Evolutionary conservation across 1,140 invertebrate species (phyloP), one percentile per base, ranked within the genome.

Genomic region (Mactra quadrangularis): DNA sequence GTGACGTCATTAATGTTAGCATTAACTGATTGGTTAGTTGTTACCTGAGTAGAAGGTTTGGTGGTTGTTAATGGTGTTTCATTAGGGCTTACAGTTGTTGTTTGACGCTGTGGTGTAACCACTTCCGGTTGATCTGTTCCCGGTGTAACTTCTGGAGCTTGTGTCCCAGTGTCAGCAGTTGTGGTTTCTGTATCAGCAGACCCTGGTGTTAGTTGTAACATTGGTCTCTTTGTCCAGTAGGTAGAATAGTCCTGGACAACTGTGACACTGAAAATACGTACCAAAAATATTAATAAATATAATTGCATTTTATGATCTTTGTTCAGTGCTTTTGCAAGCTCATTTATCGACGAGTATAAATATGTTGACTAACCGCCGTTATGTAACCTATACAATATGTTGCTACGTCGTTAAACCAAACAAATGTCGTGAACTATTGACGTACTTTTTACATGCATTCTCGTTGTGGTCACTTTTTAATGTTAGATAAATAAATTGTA

Each of bases 231-330:
- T n/a, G 78, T 41, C 84, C 84, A 85, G 25, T 68, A 85, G 9
- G 41, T 70, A 0, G 52, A 31, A 41, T 83, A 85, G 4, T 70
- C 60, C 66, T 85, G 47, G 0, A 85, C 79, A 15, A 83, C 70
- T 9, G 84, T 79, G 9, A 74, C 79, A 31, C 78, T 85, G 57
- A 94, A 47, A 94, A 92, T 45, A 17, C 3, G 17, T 3, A 17
- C 19, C 50, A 53, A 9, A n/a, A 19, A 62, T 7, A 60, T 60
- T 31, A 7, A 60, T 27, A n/a, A n/a, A n/a, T n/a, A n/a, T n/a
- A n/a, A n/a, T n/a, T n/a, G n/a, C n/a, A n/a, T n/a, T n/a, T n/a
- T n/a, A n/a, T n/a, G n/a, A n/a, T n/a, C n/a, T n/a, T n/a, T n/a
- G n/a, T n/a, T n/a, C n/a, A n/a, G n/a, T n/a, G n/a, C n/a, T n/a